These are phyloP conservation scores for Eupithecia centaureata DNA, from an alignment of 2,888 invertebrate species.

Conservation along the genomic window DNA sequence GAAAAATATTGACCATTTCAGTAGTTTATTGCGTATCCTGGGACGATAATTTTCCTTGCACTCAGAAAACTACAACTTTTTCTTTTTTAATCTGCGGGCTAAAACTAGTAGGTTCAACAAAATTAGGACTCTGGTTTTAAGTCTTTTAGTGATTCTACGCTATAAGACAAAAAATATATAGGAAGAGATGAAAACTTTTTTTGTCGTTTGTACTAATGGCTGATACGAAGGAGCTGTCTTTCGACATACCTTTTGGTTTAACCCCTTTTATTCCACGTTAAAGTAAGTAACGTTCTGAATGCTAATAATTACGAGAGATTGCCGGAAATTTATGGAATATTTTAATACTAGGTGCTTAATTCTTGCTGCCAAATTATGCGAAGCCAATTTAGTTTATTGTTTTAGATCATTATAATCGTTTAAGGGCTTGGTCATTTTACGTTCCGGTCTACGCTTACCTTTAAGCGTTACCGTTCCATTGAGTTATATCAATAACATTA, in stretches of 20 bases:
- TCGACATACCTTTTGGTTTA: slow-evolving; percentile 55
- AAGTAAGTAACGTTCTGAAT: slow-evolving; percentile 64
- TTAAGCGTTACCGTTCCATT: slow-evolving; percentile 13
- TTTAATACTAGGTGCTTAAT: slow-evolving; percentile 67
- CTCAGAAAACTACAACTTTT: not conserved
- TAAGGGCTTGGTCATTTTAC: slow-evolving; percentile 35
- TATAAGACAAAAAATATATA: too few relatives aligned
- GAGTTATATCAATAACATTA: slow-evolving; percentile 33
- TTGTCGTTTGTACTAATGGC: slow-evolving; percentile 7
- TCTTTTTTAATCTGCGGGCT: too few relatives aligned
- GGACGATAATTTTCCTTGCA: slow-evolving; percentile 1
- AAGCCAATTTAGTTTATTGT: slow-evolving; percentile 62
- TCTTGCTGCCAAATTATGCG: slow-evolving; percentile 65
- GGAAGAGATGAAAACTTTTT: too few relatives aligned
- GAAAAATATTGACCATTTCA: slow-evolving; percentile 14
- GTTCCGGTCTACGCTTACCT: slow-evolving; percentile 4
- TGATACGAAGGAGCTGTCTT: not conserved
- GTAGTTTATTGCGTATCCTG: slow-evolving; percentile 11
- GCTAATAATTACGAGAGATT: slow-evolving; percentile 75
- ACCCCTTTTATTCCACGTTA: slow-evolving; percentile 71
- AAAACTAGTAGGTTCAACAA: too few relatives aligned
- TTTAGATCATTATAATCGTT: slow-evolving; percentile 56
- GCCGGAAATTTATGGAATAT: slow-evolving; percentile 78
- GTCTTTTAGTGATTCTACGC: too few relatives aligned
- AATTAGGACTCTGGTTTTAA: too few relatives aligned